Base-by-base conservation (phyloP, 1,140 invertebrate genomes). In the Macrobrachium rosenbergii region DNA sequence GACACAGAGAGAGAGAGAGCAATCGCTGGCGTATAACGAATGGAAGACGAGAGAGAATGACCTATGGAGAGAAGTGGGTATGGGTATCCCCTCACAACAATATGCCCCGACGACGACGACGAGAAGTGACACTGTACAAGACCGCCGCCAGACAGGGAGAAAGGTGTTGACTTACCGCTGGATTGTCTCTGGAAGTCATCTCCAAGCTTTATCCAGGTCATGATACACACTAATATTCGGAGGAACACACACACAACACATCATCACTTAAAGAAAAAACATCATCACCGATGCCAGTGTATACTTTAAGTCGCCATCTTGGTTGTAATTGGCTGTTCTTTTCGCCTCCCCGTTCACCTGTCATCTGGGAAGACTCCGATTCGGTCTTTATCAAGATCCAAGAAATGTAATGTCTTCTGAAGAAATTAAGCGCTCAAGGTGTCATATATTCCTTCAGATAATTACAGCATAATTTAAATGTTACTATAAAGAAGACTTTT, bases 261-360 rank as follows among this genome's bases (percentile, higher is more conserved):
- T 80, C 82, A 80, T 80, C 87, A 88, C 87, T 83, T 69, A 85
- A 43, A 82, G 82, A 81, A 85, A 85, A 85, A 64, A 45, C 82
- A 82, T 76, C 88, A 82, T 76, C 88, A 89, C 88, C 73, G 78
- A 89, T 52, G 28, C 77, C 83, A 85, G 67, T 82, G 79, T 85
- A 89, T 85, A 89, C 88, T 84, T 73, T 52, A 52, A 89, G 76
- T 59, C 83, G 88, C 88, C 88, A 89, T 89, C 88, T 89, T 89
- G 88, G 88, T 82, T 89, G 82, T 89, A 89, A 89, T 84, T 89
- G 82, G 88, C 88, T 85, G 88, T 89, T 89, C 88, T 78, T 58
- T 89, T 82, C 78, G n/a, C 88, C 88, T 89, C 88, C 88, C 86
- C 88, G 19, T 59, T 67, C 82, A 86, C 79, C 83, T 82, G 79